Evolutionary conservation across 2,113 vertebrate genomes (phyloP), one percentile per base, ranked within the genome.

Genomic region (Sinocyclocheilus anshuiensis): DNA sequence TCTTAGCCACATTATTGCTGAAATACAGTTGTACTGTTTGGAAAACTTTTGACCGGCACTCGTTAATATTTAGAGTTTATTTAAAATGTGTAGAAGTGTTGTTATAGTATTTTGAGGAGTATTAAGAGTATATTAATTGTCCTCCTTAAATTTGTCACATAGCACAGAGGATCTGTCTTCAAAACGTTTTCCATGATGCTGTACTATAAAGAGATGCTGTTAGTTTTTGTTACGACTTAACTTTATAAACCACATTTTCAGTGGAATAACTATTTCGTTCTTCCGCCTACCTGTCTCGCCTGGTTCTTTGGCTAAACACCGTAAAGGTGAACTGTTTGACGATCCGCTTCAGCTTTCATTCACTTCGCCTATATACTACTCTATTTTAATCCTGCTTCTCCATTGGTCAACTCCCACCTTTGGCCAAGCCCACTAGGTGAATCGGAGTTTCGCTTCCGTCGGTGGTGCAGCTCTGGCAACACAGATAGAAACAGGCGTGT

Each of bases 321-420:
- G 9, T 50, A 42, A 42, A 50, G n/a, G 13, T 50, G n/a, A 48
- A 18, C 36, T 10, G 61, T 77, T 86, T 11, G 36, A 29, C 15
- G 26, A 15, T 50, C 39, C 84, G 50, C 42, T 72, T 55, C 45
- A 81, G 84, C 26, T 4, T 81, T 83, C 75, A 80, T 85, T 88
- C 67, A 90, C 84, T 80, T 90, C 89, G 1, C 50, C 91, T 95
- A 92, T 94, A 94, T 95, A 95, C 85, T 71, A 77, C 85, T 93
- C 94, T 95, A 95, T 95, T 95, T 95, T 93, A 93, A 90, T 93
- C 92, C 88, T 69, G 59, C 13, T 61, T 6, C 24, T 63, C 88
- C 36, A 95, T 95, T 95, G 93, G 94, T 48, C 84, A 6, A 81
- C 61, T 86, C 65, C 85, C 78, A 26, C 86, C 26, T 83, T 24